Conservation (phyloP, 2,797 vertebrate species). For the Cercopithecus hamlyni region DNA sequence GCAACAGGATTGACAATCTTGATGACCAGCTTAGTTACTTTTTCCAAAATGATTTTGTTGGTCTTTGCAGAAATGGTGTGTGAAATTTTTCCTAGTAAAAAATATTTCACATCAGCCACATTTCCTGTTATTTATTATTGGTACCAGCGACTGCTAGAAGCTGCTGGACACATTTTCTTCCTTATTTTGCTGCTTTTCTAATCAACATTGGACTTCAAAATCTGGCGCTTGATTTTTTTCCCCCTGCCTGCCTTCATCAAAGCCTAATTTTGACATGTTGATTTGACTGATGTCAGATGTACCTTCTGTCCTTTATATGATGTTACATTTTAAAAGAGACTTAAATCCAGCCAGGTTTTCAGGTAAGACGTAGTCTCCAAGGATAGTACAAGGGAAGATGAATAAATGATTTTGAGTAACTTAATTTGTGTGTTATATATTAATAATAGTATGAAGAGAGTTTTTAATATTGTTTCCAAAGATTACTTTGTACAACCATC, state of each 20-base stretch:
- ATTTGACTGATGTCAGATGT: neutral
- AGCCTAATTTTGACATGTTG: neutral
- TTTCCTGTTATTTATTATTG: neutral
- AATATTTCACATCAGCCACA: neutral
- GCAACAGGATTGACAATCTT: neutral
- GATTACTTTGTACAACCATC: neutral
- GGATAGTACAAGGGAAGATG: neutral
- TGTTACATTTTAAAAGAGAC: neutral
- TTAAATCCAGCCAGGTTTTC: neutral
- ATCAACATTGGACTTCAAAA: neutral
- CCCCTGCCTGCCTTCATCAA: neutral
- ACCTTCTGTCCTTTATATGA: neutral
- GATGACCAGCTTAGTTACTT: neutral
- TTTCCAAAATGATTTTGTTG: neutral
- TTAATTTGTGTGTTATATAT: neutral
- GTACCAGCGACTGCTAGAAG: neutral
- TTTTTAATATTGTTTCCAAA: slow-evolving; percentile 14
- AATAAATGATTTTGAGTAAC: neutral
- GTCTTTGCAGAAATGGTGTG: neutral
- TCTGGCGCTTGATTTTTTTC: neutral
- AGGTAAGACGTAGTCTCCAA: neutral
- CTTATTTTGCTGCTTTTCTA: neutral
- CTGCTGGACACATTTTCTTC: neutral
- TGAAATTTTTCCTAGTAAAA: neutral
- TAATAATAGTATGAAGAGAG: neutral